These are phyloP conservation scores for Canis aureus DNA, from an alignment of 2,113 vertebrate genomes.

Conservation along the genomic window DNA sequence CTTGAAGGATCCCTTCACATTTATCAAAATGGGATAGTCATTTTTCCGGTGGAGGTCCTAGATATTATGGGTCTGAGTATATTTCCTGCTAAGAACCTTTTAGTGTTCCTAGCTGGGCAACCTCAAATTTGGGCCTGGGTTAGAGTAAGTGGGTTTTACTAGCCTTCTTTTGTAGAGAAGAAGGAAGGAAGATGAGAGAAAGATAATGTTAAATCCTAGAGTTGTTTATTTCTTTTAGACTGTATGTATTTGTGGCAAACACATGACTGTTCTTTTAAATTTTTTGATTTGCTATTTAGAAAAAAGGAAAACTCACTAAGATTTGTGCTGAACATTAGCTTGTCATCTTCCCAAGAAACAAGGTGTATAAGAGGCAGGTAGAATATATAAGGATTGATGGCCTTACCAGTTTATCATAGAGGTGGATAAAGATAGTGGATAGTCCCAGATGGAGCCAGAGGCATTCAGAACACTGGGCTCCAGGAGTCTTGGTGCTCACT, in stretches of 20 bases:
- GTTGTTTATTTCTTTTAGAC: conserved; percentile 3
- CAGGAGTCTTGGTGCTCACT: neutral
- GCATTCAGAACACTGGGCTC: neutral
- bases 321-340: neutral
- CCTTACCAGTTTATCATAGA: neutral
- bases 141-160: neutral
- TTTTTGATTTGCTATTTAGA: neutral
- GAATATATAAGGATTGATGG: neutral
- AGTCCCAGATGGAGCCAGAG: neutral
- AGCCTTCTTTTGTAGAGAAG: neutral
- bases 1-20: neutral
- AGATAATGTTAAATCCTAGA: neutral
- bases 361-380: neutral
- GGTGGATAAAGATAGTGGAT: neutral
- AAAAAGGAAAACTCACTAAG: neutral
- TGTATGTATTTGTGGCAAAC: neutral
- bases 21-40: neutral
- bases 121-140: neutral
- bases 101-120: neutral
- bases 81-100: neutral
- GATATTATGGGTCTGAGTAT: conserved; percentile 15
- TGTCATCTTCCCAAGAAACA: conserved; percentile 13
- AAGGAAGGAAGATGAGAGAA: neutral
- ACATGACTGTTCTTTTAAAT: neutral
- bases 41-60: neutral